Percentiles rank a stretch among this genome's conserved stretches.
Evolutionary conservation across 2,888 invertebrate genomes (phyloP).

Genomic region (Platycnemis pennipes): DNA sequence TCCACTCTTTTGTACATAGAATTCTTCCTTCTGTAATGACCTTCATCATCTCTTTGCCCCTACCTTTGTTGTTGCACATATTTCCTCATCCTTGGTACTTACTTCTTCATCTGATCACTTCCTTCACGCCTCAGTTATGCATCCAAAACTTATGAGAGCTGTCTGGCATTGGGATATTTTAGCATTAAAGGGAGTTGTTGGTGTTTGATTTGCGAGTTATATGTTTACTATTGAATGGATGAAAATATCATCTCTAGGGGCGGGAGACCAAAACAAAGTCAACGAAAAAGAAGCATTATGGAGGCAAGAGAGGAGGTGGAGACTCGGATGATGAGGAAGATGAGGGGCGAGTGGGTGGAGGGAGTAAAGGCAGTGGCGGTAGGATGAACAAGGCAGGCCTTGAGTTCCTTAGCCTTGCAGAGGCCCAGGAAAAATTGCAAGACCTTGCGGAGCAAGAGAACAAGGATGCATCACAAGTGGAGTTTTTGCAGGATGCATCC

Average conservation of each 20-base stretch:
- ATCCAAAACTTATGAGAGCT: too few relatives aligned
- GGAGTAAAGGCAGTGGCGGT: constrained; percentile 64
- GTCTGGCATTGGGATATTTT: too few relatives aligned
- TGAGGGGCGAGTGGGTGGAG: constrained; percentile 76
- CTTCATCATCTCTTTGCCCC: too few relatives aligned
- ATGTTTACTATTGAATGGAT: not conserved
- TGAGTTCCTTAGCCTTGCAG: constrained; percentile 30
- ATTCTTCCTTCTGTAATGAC: too few relatives aligned
- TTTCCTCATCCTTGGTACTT: too few relatives aligned
- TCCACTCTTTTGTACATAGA: too few relatives aligned
- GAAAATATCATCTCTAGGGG: constrained; percentile 80
- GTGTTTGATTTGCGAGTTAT: too few relatives aligned
- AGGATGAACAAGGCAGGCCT: constrained; percentile 21
- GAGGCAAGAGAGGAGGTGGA: constrained; percentile 82
- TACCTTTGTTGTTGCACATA: too few relatives aligned
- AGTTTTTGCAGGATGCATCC: constrained; percentile 66
- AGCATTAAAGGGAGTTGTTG: too few relatives aligned
- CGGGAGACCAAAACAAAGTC: constrained; percentile 97
- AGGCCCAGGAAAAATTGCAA: constrained; percentile 42
- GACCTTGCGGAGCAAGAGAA: constrained; percentile 56
- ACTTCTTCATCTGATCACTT: too few relatives aligned
- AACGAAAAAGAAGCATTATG: constrained; percentile 87
- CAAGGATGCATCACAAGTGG: constrained; percentile 21
- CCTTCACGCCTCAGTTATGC: too few relatives aligned
- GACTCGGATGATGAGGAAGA: constrained; percentile 85